Base-by-base conservation (phyloP, 2,113 vertebrate species). In the Terrapene triunguis region DNA sequence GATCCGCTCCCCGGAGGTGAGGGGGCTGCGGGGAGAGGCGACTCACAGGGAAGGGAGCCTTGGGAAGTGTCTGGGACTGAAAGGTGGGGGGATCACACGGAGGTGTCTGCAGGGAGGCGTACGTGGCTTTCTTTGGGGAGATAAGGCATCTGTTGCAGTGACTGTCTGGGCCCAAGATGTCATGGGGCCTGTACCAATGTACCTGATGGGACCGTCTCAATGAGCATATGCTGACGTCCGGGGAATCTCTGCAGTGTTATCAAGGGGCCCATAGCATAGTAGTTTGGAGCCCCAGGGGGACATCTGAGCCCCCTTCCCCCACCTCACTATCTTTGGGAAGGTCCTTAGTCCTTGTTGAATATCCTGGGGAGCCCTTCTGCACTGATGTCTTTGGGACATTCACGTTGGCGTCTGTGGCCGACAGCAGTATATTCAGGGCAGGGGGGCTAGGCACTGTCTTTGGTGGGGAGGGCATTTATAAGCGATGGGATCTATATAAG, bases 51-150 rank as follows among this genome's bases (percentile, higher is more conserved):
- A 57, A 55, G 42, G 80, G 88, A 27, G 48, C 35, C 44, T 32
- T 24, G 29, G 32, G 25, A 78, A n/a, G 17, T 29, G 35, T 57
- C 42, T 50, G 74, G 50, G 51, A 32, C 38, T 78, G 3, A 62
- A 55, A 92, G 16, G 42, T 25, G 48, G 16, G 14, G 35, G 21
- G 42, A 17, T 16, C 5, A n/a, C 1, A 17, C 8, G 8, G 74
- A 48, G 72, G 1, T 13, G 82, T 84, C n/a, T 38, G 0, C 0
- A 9, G 8, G 27, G 32, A 13, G 57, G 44, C 12, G 0, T 2
- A 17, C 8, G 9, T 22, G 62, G 65, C 51, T 53, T 54, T 83
- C 22, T 84, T 83, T 53, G 16, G 35, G 32, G n/a, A 38, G 16
- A 35, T 10, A 19, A 8, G n/a, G 35, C 19, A 38, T 19, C n/a